These are phyloP conservation scores for Rhimphoctona megacephalus DNA, from an alignment of 2,888 invertebrate species.

Conservation along the genomic window DNA sequence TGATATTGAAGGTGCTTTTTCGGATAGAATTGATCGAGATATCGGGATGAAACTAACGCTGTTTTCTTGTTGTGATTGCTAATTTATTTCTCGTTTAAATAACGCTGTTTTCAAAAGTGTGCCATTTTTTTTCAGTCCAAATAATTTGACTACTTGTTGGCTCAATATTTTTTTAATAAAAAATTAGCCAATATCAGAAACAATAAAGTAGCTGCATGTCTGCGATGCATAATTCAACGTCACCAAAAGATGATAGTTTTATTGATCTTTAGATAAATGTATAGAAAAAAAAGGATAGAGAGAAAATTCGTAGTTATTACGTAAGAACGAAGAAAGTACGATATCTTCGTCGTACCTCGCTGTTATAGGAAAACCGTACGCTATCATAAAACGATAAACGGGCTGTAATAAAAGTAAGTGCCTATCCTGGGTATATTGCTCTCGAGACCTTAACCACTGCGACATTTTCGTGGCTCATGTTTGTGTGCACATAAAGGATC, in stretches of 20 bases:
- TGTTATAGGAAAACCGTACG: slow-evolving; percentile 62
- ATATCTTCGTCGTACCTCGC: slow-evolving; percentile 7
- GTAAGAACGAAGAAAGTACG: slow-evolving; percentile 36
- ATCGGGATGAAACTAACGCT: no score
- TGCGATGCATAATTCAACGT: not conserved
- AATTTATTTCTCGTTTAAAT: no score
- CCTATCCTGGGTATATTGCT: slow-evolving; percentile 65
- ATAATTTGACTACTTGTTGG: no score
- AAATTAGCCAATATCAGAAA: no score
- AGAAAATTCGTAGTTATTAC: not conserved
- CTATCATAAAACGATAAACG: slow-evolving; percentile 73
- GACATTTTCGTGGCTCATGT: slow-evolving; percentile 17
- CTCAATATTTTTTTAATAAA: no score
- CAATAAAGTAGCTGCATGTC: not conserved
- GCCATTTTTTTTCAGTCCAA: no score
- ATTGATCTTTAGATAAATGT: slow-evolving; percentile 8
- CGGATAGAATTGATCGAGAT: no score
- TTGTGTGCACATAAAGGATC: slow-evolving; percentile 11
- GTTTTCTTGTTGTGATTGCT: no score
- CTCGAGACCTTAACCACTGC: slow-evolving; percentile 36
- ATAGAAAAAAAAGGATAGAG: not conserved
- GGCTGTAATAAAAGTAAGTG: slow-evolving; percentile 72
- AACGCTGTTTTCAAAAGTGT: no score
- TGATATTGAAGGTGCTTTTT: no score
- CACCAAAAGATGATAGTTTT: not conserved